Conservation (phyloP, 2,888 invertebrate genomes). For the Hofmannophila pseudospretella region DNA sequence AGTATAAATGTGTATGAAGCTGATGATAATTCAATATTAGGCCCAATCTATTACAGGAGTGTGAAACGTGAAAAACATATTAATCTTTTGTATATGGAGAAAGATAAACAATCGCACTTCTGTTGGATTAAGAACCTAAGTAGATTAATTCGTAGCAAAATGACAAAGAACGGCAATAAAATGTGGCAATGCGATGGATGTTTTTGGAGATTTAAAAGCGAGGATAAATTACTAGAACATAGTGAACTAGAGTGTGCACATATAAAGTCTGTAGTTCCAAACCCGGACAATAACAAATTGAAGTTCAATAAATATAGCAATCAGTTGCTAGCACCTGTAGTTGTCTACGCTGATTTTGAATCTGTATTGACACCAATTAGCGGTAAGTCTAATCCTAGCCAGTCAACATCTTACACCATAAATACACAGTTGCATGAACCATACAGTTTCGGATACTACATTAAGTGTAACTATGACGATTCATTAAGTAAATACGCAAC, state of each 20-base stretch:
- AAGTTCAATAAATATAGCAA: neutral
- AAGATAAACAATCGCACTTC: neutral
- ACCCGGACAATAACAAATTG: neutral
- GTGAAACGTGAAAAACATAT: neutral
- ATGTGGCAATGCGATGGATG: neutral
- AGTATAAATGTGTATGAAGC: neutral
- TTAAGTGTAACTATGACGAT: conserved; percentile 3
- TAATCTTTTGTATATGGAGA: neutral
- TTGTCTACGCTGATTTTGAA: conserved; percentile 6
- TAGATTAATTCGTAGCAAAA: neutral
- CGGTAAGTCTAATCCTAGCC: too few relatives aligned
- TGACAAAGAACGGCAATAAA: neutral
- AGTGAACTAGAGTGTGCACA: neutral
- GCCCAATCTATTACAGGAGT: neutral
- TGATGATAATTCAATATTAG: neutral
- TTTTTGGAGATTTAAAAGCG: neutral
- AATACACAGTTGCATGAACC: neutral
- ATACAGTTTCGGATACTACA: conserved; percentile 3
- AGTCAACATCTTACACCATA: neutral
- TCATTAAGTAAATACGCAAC: neutral
- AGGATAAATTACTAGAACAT: neutral
- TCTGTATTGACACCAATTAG: neutral
- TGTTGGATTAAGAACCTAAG: neutral
- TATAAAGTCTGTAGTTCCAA: neutral
- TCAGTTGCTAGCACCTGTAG: conserved; percentile 1